A percentile compares a stretch with the other conserved stretches of the same genome.
phyloP scores from a whole-genome alignment of 1,140 invertebrate genomes.

The Sogatella furcifera region DNA sequence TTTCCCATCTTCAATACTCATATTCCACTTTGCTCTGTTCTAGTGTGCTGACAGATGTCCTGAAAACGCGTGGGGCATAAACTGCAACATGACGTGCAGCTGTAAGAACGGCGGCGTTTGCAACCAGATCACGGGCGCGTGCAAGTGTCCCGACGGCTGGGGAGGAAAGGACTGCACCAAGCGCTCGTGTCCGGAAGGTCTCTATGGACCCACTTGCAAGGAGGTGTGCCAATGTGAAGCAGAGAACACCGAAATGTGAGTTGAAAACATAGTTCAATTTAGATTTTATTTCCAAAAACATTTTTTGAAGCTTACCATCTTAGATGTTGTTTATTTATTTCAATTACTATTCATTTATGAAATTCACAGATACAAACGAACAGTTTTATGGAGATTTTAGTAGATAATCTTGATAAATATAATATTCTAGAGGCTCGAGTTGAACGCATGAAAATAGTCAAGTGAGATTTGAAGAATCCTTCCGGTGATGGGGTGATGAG shows the following conservation, averaged over 20 bases:
- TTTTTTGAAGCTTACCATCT: too few relatives aligned
- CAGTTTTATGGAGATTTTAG: too few relatives aligned
- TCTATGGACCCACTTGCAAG: conserved; percentile 60
- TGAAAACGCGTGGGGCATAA: conserved; percentile 58
- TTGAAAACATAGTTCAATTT: conserved; percentile 7
- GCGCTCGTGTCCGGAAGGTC: conserved; percentile 50
- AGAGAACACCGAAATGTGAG: conserved; percentile 57
- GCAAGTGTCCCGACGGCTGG: conserved; percentile 66
- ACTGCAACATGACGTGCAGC: conserved; percentile 58
- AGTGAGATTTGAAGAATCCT: too few relatives aligned
- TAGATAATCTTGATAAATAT: too few relatives aligned
- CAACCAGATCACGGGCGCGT: conserved; percentile 53
- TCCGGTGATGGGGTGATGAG: too few relatives aligned
- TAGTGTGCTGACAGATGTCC: conserved; percentile 70
- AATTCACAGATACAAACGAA: too few relatives aligned
- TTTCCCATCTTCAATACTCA: not conserved
- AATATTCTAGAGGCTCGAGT: too few relatives aligned
- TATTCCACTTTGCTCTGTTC: conserved; percentile 16
- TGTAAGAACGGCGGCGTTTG: conserved; percentile 72
- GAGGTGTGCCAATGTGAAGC: conserved; percentile 62
- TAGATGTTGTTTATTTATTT: too few relatives aligned
- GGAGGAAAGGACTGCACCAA: conserved; percentile 53
- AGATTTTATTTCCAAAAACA: not conserved
- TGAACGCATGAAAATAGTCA: too few relatives aligned
- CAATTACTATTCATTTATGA: too few relatives aligned